Evolutionary conservation across 2,888 invertebrate species (phyloP).

Genomic region (Ceriagrion tenellum): DNA sequence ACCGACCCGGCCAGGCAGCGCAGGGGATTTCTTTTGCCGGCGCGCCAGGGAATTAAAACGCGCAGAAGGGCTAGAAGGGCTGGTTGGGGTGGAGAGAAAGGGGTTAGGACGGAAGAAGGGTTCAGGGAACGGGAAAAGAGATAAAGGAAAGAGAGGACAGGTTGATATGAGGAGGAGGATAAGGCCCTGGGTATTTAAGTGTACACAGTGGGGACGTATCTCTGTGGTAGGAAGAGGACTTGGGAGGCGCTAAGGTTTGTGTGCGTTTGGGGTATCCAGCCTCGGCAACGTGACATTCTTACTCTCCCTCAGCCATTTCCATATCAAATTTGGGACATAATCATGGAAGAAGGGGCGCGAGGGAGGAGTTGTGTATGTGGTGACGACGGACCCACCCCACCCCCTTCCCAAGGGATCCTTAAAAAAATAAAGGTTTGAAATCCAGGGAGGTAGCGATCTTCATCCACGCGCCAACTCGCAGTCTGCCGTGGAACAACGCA

Average conservation of each 20-base stretch:
- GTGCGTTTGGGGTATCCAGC: not conserved
- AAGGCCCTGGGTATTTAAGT: too few relatives aligned
- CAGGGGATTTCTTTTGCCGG: not conserved
- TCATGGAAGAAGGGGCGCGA: not conserved
- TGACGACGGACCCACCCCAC: too few relatives aligned
- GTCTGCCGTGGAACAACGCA: too few relatives aligned
- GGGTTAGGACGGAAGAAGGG: too few relatives aligned
- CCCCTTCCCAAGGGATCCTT: too few relatives aligned
- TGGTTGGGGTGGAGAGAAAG: not conserved
- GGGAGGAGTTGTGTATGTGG: too few relatives aligned
- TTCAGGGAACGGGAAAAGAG: not conserved
- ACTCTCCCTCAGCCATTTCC: not conserved
- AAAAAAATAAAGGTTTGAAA: too few relatives aligned
- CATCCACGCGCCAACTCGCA: too few relatives aligned
- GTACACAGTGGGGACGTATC: too few relatives aligned
- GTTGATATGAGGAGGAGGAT: not conserved
- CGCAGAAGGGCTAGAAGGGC: not conserved
- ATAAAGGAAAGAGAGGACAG: not conserved
- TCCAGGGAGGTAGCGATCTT: too few relatives aligned
- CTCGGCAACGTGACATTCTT: not conserved
- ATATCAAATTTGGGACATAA: not conserved
- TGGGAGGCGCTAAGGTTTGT: not conserved
- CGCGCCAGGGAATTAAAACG: not conserved
- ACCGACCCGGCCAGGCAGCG: not conserved
- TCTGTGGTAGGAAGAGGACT: not conserved